Base-by-base conservation (phyloP, 2,797 vertebrate genomes). In the Sternarchorhynchus goeldii region DNA sequence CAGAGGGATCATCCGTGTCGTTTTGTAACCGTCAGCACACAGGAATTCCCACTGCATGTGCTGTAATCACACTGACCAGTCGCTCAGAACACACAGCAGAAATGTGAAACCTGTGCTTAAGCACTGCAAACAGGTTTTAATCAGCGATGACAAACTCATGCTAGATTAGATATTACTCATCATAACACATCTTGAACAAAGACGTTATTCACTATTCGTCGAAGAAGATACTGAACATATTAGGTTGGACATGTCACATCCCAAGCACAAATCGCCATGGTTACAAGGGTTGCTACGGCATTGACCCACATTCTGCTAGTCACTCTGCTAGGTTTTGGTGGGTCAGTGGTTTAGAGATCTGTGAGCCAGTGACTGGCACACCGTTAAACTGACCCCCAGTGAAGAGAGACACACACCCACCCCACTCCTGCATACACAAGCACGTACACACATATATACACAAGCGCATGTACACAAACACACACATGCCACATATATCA, bases 301-400 rank as follows among this genome's bases (percentile, higher is more conserved):
- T 73, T 86, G 85, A 86, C 84, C 86, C 76, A 86, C 80, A 86
- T 87, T 86, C 75, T 83, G 39, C 72, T 78, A 36, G 75, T 76
- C 65, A 55, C 45, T n/a, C 31, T 41, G 70, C 25, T 25, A 67
- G 73, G 45, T 77, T 41, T 58, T 73, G 41, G 76, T 29, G 73
- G 73, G 65, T 57, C 65, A 76, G 73, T 63, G 58, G 68, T 72
- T 72, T 58, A 8, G 12, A 79, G 69, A 65, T 59, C 69, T 66
- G 39, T 76, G 53, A 79, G 82, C 69, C 69, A 56, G 66, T 50
- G 5, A 77, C 77, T 39, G 14, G 45, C 73, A 41, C 34, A 36
- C 62, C 69, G 67, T 60, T 75, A 62, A 65, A 21, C 57, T 34
- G 55, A 21, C 71, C 25, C 57, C 64, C 0, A 12, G 25, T 78